A percentile compares a stretch with the other conserved stretches of the same genome.
Evolutionary conservation across 2,888 invertebrate species (phyloP).

Genomic region (Cetonia aurata): DNA sequence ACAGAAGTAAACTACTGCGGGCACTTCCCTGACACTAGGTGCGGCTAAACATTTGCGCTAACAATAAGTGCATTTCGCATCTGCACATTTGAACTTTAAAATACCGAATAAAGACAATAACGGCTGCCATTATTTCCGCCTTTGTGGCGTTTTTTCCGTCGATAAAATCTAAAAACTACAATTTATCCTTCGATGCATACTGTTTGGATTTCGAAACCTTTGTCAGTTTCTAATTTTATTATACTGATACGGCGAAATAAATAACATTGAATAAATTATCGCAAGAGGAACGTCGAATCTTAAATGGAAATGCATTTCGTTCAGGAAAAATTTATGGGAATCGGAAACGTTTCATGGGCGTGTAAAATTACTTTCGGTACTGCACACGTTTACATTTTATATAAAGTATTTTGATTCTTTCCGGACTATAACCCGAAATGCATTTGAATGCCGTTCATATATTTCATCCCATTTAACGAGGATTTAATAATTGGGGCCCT

Average conservation of each 20-base stretch:
- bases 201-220: conserved; percentile 8
- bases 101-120: conserved; percentile 40
- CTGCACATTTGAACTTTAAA: conserved; percentile 8
- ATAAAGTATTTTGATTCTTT: not conserved
- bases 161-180: conserved; percentile 40
- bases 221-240: conserved; percentile 34
- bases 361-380: conserved; percentile 34
- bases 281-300: conserved; percentile 23
- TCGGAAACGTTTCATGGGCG: conserved; percentile 34
- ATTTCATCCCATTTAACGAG: no score
- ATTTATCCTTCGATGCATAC: conserved; percentile 34
- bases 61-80: conserved; percentile 2
- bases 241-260: conserved; percentile 44
- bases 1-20: not conserved
- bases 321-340: conserved; percentile 36
- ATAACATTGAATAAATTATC: conserved; percentile 46
- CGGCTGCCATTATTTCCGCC: conserved; percentile 28
- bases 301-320: conserved; percentile 41
- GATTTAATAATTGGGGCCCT: no score
- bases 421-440: no score
- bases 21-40: not conserved
- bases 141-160: conserved; percentile 25
- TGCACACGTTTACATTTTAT: conserved; percentile 28
- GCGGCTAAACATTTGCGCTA: no score
- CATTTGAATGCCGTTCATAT: no score